These are phyloP conservation scores for Cephus nigrinus DNA, from an alignment of 2,888 invertebrate genomes.

Conservation along the genomic window DNA sequence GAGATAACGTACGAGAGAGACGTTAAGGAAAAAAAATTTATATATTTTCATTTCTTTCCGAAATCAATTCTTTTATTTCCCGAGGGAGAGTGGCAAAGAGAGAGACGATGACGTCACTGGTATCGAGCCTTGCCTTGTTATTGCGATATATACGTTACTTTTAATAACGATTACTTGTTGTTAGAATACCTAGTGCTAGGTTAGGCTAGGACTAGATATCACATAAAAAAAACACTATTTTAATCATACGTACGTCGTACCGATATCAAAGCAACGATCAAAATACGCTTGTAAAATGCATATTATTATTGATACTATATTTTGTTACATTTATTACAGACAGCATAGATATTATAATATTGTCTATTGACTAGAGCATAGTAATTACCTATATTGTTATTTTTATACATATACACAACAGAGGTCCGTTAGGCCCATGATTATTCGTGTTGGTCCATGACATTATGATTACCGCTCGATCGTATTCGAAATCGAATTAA, in stretches of 20 bases:
- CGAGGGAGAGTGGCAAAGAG: not conserved
- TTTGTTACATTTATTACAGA: slow-evolving; percentile 63
- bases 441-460: slow-evolving; percentile 58
- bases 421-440: slow-evolving; percentile 20
- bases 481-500: not conserved
- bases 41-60: not conserved
- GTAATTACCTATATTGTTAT: slow-evolving; percentile 51
- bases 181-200: slow-evolving; percentile 12
- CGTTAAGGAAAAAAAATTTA: not conserved
- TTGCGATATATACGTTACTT: slow-evolving; percentile 14
- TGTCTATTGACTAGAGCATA: slow-evolving; percentile 57
- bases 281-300: slow-evolving; percentile 67
- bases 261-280: slow-evolving; percentile 66
- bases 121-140: slow-evolving; percentile 23
- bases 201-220: slow-evolving; percentile 33
- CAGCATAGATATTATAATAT: slow-evolving; percentile 41
- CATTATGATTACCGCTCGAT: slow-evolving; percentile 33
- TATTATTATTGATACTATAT: slow-evolving; percentile 62
- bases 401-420: slow-evolving; percentile 3
- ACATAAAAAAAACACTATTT: slow-evolving; percentile 24
- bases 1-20: not conserved
- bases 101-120: slow-evolving; percentile 11
- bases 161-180: slow-evolving; percentile 2
- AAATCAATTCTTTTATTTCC: not conserved
- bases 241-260: slow-evolving; percentile 44